phyloP scores from a whole-genome alignment of 1,140 invertebrate species.

The Rhagoletis zephyria region DNA sequence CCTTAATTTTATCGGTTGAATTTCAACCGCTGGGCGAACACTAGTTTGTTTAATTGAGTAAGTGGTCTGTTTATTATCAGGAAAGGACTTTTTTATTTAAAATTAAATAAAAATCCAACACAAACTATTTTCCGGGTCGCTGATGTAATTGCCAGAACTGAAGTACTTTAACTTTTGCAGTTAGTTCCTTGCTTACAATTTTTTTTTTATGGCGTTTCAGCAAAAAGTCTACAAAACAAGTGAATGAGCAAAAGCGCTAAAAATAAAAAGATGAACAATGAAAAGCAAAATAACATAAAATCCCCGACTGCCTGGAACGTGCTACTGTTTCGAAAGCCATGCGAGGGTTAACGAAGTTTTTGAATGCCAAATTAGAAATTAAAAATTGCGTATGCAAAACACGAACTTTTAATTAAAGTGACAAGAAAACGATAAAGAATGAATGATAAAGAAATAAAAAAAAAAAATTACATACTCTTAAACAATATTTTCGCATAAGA shows the following conservation, averaged over 20 bases:
- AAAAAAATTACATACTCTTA: background rate
- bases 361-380: background rate
- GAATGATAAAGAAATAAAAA: background rate
- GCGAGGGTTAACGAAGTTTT: constrained; percentile 6
- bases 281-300: background rate
- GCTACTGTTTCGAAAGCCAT: background rate
- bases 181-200: background rate
- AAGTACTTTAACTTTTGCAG: too few species aligned
- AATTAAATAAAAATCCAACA: too few species aligned
- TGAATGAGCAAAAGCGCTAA: background rate
- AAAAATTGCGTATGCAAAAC: constrained; percentile 34
- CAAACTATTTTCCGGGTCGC: too few species aligned
- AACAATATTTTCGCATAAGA: background rate
- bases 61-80: too few species aligned
- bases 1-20: too few species aligned
- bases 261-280: constrained; percentile 14
- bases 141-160: too few species aligned
- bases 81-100: too few species aligned
- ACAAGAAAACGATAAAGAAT: background rate
- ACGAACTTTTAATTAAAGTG: constrained; percentile 24
- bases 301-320: background rate
- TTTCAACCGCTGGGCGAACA: too few species aligned
- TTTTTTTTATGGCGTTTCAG: background rate
- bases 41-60: too few species aligned
- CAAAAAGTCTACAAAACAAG: background rate